Evolutionary conservation across 2,888 invertebrate genomes (phyloP).

Genomic region (Dicyrtoma fusca): DNA sequence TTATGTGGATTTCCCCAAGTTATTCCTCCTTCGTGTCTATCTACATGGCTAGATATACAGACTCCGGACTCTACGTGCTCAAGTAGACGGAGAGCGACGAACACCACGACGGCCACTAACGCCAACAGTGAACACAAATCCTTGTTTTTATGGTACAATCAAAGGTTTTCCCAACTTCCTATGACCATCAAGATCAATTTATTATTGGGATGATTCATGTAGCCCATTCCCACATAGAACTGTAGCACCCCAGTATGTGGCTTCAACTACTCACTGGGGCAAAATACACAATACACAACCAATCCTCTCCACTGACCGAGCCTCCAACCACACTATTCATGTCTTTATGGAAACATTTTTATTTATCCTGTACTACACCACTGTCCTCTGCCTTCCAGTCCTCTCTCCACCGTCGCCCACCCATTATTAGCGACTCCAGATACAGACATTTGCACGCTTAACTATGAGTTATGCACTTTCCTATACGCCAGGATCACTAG

Average conservation of each 20-base stretch:
- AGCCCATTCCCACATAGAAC: background rate
- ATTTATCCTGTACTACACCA: too few relatives aligned
- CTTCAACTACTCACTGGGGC: too few relatives aligned
- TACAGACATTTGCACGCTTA: too few relatives aligned
- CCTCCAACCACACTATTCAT: background rate
- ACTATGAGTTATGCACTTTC: too few relatives aligned
- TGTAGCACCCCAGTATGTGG: background rate
- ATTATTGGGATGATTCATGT: conserved; percentile 34
- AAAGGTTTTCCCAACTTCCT: conserved; percentile 14
- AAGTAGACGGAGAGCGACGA: background rate
- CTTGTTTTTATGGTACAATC: conserved; percentile 33
- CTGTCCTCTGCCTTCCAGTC: too few relatives aligned
- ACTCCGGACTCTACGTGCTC: background rate
- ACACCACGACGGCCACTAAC: background rate
- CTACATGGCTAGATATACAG: background rate
- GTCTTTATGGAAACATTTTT: too few relatives aligned
- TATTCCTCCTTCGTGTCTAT: background rate
- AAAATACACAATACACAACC: too few relatives aligned
- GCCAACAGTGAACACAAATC: conserved; percentile 15
- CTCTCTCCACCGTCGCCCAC: too few relatives aligned
- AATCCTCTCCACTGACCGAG: background rate
- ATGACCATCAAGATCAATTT: conserved; percentile 27
- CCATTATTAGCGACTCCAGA: too few relatives aligned
- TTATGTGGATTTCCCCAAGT: conserved; percentile 28
- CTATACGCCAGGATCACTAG: too few relatives aligned